Evolutionary conservation across 2,797 vertebrate genomes (phyloP).

Genomic region (Triplophysa yarkandensis): DNA sequence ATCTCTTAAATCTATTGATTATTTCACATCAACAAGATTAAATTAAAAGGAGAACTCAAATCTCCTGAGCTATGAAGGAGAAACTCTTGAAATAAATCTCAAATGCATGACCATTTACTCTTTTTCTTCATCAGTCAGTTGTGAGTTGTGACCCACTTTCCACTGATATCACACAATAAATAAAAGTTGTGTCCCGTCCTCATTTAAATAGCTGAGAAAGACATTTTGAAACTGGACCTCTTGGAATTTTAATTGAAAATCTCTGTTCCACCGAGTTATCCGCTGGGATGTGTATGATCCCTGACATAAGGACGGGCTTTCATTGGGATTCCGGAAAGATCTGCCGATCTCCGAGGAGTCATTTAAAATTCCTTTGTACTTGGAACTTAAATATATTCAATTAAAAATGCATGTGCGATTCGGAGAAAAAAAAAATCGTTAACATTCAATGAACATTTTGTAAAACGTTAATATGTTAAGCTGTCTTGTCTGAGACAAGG

Average conservation of each 20-base stretch:
- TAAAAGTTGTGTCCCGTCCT: background rate
- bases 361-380: constrained; percentile 51
- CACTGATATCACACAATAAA: background rate
- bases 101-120: no score
- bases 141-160: background rate
- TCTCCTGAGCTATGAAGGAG: no score
- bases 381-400: constrained; percentile 37
- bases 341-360: constrained; percentile 9
- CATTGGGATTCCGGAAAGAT: constrained; percentile 21
- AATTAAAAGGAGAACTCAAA: no score
- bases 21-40: no score
- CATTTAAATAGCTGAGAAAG: background rate
- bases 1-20: no score
- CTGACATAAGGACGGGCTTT: constrained; percentile 46
- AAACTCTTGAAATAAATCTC: no score
- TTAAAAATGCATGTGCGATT: constrained; percentile 45
- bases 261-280: background rate
- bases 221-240: background rate
- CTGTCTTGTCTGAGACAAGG: constrained; percentile 1
- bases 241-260: constrained; percentile 1
- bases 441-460: constrained; percentile 36
- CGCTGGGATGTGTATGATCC: constrained; percentile 34
- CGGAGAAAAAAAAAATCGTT: background rate
- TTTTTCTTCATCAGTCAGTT: no score
- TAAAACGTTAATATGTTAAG: constrained; percentile 36